phyloP scores from a whole-genome alignment of 2,113 vertebrate species.

The Xenotilapia caudafasciata region DNA sequence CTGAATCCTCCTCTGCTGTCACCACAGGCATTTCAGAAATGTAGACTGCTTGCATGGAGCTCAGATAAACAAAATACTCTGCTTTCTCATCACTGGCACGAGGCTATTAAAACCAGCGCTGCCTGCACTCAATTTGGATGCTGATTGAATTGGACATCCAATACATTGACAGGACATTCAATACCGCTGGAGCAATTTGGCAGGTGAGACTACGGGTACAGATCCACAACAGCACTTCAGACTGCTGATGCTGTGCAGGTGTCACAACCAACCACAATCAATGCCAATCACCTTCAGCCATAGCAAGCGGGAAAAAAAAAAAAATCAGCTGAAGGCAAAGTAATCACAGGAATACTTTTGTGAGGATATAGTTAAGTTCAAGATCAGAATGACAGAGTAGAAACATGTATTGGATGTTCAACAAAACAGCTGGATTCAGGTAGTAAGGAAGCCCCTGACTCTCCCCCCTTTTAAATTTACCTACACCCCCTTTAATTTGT shows the following conservation, averaged over 20 bases:
- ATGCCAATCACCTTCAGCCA: constrained; percentile 40
- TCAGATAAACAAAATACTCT: constrained; percentile 21
- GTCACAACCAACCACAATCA: constrained; percentile 36
- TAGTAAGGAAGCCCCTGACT: not conserved
- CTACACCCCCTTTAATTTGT: not conserved
- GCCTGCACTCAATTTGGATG: constrained; percentile 7
- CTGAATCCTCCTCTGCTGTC: constrained; percentile 33
- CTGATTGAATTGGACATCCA: constrained; percentile 35
- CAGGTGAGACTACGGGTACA: constrained; percentile 27
- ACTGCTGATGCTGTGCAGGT: constrained; percentile 35
- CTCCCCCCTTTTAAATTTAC: not conserved
- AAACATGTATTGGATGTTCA: not conserved
- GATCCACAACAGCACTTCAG: constrained; percentile 5
- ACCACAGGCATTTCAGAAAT: constrained; percentile 42
- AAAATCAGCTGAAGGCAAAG: not conserved
- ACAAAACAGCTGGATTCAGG: not conserved
- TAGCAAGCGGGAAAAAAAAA: rapidly evolving
- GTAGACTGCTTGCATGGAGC: constrained; percentile 7
- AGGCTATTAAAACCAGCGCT: not conserved
- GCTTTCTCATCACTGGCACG: constrained; percentile 15
- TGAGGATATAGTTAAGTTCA: not conserved
- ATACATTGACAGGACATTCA: constrained; percentile 27
- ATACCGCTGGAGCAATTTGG: constrained; percentile 12
- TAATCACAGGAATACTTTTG: not conserved
- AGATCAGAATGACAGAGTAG: not conserved